A percentile compares a stretch with the other conserved stretches of the same genome.
Evolutionary conservation across 2,797 vertebrate genomes (phyloP).

Genomic region (Choloepus didactylus): DNA sequence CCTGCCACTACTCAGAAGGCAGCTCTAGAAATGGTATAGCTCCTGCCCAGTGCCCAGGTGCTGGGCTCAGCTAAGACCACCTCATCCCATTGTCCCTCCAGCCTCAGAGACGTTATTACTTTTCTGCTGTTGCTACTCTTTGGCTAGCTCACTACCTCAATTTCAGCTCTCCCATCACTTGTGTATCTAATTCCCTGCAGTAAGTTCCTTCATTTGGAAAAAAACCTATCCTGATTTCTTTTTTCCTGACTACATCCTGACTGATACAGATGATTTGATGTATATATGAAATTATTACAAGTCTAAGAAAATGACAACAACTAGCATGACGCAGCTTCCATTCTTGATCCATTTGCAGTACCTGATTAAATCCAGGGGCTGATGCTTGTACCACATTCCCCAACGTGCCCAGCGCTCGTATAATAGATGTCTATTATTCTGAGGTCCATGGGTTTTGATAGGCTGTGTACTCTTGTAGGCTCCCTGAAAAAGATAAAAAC

Average conservation of each 20-base stretch:
- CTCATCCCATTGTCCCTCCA: not conserved
- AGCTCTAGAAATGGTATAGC: not conserved
- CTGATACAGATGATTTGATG: not conserved
- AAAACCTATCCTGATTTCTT: not conserved
- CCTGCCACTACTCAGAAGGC: too few species aligned
- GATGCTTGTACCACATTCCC: slow-evolving; percentile 99
- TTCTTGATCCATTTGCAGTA: slow-evolving; percentile 74
- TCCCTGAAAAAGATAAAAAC: slow-evolving; percentile 89
- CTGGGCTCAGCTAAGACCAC: too few species aligned
- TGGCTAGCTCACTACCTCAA: not conserved
- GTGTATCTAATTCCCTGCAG: not conserved
- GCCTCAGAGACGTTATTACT: not conserved
- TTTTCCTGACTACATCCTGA: not conserved
- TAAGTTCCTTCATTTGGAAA: not conserved
- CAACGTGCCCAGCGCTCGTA: slow-evolving; percentile 99
- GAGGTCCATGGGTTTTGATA: slow-evolving; percentile 97
- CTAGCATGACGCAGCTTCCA: not conserved
- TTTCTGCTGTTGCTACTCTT: not conserved
- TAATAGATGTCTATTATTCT: slow-evolving; percentile 98
- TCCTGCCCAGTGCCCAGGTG: not conserved
- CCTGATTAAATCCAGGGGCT: slow-evolving; percentile 99
- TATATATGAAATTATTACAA: not conserved
- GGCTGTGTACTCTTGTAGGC: slow-evolving; percentile 96
- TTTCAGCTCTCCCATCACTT: not conserved
- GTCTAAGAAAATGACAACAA: not conserved